phyloP scores from a whole-genome alignment of 2,113 vertebrate species.

The Otis tarda region DNA sequence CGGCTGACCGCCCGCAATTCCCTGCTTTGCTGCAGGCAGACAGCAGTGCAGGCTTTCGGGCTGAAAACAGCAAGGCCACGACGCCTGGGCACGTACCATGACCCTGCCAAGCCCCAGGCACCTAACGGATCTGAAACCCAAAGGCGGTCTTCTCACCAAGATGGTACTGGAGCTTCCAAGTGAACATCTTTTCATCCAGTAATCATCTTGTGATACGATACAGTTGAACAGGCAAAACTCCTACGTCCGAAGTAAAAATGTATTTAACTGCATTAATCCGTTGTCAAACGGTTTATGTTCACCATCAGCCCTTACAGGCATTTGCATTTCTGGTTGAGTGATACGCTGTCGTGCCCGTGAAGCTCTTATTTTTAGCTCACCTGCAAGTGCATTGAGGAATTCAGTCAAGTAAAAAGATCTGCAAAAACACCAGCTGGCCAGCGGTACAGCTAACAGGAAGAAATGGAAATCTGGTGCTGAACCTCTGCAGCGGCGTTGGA shows the following conservation, averaged over 20 bases:
- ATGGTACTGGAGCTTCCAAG: background rate
- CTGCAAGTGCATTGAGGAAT: background rate
- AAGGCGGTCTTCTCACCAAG: background rate
- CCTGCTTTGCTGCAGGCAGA: background rate
- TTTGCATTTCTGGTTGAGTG: background rate
- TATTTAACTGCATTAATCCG: background rate
- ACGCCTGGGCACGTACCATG: background rate
- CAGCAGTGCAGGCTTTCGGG: background rate
- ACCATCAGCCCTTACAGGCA: background rate
- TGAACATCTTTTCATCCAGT: background rate
- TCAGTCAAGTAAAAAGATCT: conserved; percentile 31
- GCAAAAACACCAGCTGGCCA: conserved; percentile 28
- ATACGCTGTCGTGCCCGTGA: background rate
- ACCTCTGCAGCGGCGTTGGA: background rate
- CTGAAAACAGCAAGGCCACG: background rate
- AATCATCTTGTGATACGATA: background rate
- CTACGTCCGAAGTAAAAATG: background rate
- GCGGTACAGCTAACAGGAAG: background rate
- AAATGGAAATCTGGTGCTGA: background rate
- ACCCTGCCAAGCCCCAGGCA: background rate
- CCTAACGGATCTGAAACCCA: background rate
- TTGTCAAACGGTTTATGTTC: background rate
- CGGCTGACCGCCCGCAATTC: background rate
- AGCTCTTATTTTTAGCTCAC: conserved; percentile 10
- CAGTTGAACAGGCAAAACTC: background rate